phyloP scores from a whole-genome alignment of 2,113 vertebrate species.

The Dermatemys mawii region DNA sequence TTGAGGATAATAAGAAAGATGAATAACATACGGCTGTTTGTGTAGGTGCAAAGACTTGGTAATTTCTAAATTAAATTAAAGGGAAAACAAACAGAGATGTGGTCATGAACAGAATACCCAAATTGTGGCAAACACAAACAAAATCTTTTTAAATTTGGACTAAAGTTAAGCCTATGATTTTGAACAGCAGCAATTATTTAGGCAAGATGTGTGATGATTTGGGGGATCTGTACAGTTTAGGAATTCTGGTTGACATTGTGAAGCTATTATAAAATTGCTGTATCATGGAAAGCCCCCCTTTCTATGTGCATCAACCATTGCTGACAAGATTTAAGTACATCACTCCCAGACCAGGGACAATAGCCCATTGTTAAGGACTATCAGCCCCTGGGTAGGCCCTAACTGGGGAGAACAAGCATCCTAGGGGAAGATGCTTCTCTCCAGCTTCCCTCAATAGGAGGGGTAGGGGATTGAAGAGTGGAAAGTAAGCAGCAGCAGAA shows the following conservation, averaged over 20 bases:
- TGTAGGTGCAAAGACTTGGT: slow-evolving; percentile 61
- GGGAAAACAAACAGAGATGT: slow-evolving; percentile 34
- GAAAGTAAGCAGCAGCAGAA: not conserved
- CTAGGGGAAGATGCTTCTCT: not conserved
- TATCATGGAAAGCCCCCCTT: not conserved
- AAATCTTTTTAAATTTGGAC: slow-evolving; percentile 7
- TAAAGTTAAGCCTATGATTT: slow-evolving; percentile 5
- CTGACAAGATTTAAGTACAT: not conserved
- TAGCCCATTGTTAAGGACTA: not conserved
- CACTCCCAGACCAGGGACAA: not conserved
- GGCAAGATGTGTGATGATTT: not conserved
- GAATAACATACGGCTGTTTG: slow-evolving; percentile 56
- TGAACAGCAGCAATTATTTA: not conserved
- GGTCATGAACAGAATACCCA: slow-evolving; percentile 15
- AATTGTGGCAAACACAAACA: not conserved
- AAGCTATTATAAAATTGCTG: not conserved
- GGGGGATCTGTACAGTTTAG: not conserved
- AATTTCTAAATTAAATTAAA: slow-evolving; percentile 76
- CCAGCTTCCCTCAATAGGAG: not conserved
- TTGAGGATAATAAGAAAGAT: slow-evolving; percentile 76
- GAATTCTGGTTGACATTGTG: not conserved
- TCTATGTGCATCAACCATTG: not conserved
- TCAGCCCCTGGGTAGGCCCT: not conserved
- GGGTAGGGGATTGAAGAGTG: not conserved
- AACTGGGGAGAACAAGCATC: not conserved